These are phyloP conservation scores for Hipposideros larvatus DNA, from an alignment of 2,797 vertebrate species.

Conservation along the genomic window DNA sequence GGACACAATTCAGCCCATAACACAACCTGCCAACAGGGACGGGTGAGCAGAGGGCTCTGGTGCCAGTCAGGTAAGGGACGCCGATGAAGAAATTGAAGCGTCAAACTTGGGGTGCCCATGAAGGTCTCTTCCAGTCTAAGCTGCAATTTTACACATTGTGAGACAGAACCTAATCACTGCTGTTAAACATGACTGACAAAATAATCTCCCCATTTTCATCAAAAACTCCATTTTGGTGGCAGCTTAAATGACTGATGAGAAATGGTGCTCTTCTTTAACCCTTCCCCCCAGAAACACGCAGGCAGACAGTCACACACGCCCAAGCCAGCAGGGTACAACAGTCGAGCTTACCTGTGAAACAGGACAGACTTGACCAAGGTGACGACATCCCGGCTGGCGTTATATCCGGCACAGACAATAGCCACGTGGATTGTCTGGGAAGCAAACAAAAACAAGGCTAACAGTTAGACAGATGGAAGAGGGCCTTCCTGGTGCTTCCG, in stretches of 20 bases:
- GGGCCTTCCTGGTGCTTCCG: not conserved
- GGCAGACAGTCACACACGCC: accelerated
- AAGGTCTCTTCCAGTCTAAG: not conserved
- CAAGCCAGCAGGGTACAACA: not conserved
- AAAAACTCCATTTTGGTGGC: not conserved
- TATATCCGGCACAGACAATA: slow-evolving; percentile 98
- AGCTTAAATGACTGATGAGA: not conserved
- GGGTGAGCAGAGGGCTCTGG: not conserved
- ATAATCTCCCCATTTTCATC: not conserved
- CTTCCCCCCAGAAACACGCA: not conserved
- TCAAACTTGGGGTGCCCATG: not conserved
- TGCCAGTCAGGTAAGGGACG: not conserved
- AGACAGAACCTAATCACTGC: not conserved
- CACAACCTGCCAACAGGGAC: not conserved
- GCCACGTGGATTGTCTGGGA: slow-evolving; percentile 97
- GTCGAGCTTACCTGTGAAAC: slow-evolving; percentile 94
- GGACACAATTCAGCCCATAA: not conserved
- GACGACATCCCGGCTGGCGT: slow-evolving; percentile 98
- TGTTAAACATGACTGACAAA: not conserved
- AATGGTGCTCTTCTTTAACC: not conserved
- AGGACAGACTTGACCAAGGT: slow-evolving; percentile 98
- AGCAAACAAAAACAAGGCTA: slow-evolving; percentile 74
- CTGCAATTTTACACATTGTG: not conserved
- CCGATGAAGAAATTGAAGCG: not conserved
- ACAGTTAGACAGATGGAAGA: slow-evolving; percentile 47